These are phyloP conservation scores for Noctua fimbriata DNA, from an alignment of 2,888 invertebrate species.

Conservation along the genomic window DNA sequence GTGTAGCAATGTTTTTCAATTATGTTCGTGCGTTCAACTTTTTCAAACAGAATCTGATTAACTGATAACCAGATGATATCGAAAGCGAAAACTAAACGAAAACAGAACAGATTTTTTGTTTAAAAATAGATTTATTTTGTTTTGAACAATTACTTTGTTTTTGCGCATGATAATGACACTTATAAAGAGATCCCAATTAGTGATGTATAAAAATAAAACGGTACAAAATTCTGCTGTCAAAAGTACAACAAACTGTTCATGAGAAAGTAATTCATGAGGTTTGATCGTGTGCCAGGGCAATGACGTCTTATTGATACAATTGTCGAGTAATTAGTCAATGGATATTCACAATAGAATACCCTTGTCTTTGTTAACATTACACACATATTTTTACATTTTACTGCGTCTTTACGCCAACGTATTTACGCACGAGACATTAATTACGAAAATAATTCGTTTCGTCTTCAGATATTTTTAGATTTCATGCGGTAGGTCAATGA, in stretches of 20 bases:
- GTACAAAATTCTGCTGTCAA: slow-evolving; percentile 15
- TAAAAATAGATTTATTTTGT: background rate
- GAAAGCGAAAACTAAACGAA: background rate
- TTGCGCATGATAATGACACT: background rate
- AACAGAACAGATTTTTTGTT: background rate
- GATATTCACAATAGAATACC: slow-evolving; percentile 48
- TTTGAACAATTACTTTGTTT: background rate
- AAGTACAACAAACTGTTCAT: slow-evolving; percentile 37
- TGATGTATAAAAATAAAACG: background rate
- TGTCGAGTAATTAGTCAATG: slow-evolving; percentile 58
- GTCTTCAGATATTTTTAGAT: background rate
- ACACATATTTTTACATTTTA: slow-evolving; percentile 20
- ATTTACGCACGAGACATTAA: slow-evolving; percentile 13
- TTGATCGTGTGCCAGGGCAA: slow-evolving; percentile 56
- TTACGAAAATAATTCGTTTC: slow-evolving; percentile 9
- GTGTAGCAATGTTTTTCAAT: slow-evolving; percentile 6
- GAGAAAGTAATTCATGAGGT: slow-evolving; percentile 31
- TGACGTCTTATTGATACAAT: slow-evolving; percentile 64
- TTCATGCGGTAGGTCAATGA: background rate
- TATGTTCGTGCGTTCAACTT: background rate
- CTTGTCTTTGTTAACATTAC: slow-evolving; percentile 35
- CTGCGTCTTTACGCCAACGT: slow-evolving; percentile 4
- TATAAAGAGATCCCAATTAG: background rate
- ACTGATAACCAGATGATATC: background rate
- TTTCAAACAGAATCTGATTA: slow-evolving; percentile 5